A percentile compares a stretch with the other conserved stretches of the same genome.
Evolutionary conservation across 2,888 invertebrate genomes (phyloP).

Genomic region (Galeruca laticollis): DNA sequence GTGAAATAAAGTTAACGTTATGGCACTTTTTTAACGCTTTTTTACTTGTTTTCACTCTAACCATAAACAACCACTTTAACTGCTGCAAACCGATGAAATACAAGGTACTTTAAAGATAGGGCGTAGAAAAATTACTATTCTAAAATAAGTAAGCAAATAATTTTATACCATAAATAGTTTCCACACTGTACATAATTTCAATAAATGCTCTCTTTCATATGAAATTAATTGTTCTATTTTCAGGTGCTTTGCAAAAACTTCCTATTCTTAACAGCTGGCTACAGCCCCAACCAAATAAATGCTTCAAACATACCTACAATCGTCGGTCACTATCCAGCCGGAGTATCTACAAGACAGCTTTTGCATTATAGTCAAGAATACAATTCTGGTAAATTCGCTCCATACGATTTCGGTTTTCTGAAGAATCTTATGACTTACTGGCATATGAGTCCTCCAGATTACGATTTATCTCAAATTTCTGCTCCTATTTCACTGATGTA

Average conservation of each 20-base stretch:
- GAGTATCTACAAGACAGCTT: constrained; percentile 74
- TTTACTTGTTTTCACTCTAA: no score
- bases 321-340: constrained; percentile 58
- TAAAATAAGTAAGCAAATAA: no score
- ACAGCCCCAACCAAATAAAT: constrained; percentile 60
- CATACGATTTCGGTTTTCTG: constrained; percentile 68
- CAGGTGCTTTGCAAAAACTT: constrained; percentile 57
- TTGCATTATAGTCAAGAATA: constrained; percentile 80
- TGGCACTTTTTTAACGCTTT: no score
- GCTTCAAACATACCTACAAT: constrained; percentile 54
- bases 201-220: no score
- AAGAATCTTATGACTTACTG: constrained; percentile 58
- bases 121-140: no score
- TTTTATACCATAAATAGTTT: no score
- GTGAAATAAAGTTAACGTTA: no score
- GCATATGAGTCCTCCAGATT: constrained; percentile 64
- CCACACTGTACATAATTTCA: no score
- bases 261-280: constrained; percentile 60
- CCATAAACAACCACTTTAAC: no score
- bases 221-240: no score
- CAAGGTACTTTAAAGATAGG: no score
- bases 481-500: constrained; percentile 67
- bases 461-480: constrained; percentile 64
- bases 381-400: constrained; percentile 71
- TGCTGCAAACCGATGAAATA: no score